Evolutionary conservation across 2,888 invertebrate species (phyloP).

Genomic region (Phyllotreta cruciferae): DNA sequence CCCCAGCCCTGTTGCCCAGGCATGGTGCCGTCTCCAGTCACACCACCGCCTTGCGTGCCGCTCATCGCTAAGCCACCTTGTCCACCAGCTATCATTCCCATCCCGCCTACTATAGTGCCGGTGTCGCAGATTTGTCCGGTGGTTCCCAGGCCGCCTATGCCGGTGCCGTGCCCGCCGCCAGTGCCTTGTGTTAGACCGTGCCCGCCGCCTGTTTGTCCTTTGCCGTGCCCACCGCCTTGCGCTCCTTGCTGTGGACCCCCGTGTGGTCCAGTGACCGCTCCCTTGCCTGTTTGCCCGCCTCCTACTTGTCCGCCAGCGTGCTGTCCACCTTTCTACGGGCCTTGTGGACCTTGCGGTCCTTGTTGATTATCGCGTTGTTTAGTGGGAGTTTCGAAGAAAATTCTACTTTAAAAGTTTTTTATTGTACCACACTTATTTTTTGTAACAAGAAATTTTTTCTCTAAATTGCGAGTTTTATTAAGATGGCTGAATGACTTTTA

Average conservation of each 20-base stretch:
- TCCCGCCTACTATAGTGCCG: constrained; percentile 9
- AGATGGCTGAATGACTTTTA: no score
- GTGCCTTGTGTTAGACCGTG: neutral
- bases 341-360: neutral
- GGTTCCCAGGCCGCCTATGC: constrained; percentile 12
- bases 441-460: no score
- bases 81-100: constrained; percentile 41
- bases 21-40: constrained; percentile 25
- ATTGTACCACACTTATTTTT: no score
- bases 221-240: neutral
- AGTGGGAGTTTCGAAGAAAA: no score
- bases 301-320: neutral
- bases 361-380: no score
- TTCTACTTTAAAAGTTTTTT: no score
- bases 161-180: constrained; percentile 9
- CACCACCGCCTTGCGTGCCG: constrained; percentile 48
- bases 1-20: constrained; percentile 32
- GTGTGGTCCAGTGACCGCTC: neutral
- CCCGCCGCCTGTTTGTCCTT: neutral
- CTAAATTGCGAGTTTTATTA: neutral
- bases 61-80: constrained; percentile 50
- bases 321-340: neutral
- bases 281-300: neutral
- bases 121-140: constrained; percentile 5
- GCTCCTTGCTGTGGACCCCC: constrained; percentile 2